Evolutionary conservation across 1,140 invertebrate species (phyloP), one percentile per base, ranked within the genome.

Genomic region (Drosophila arizonae): DNA sequence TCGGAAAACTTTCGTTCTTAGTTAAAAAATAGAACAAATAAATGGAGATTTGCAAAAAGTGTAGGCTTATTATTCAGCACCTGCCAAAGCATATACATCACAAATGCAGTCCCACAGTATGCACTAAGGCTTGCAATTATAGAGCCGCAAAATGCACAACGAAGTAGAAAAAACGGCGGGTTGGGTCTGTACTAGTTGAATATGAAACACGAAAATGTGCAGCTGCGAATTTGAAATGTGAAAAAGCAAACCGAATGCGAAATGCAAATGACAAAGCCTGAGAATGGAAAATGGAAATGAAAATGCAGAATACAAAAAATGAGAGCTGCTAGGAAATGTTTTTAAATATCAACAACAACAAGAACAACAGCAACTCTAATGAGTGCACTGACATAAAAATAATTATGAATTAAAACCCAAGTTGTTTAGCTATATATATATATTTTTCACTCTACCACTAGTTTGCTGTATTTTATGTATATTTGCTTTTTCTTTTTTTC

Each of bases 361-460:
- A 46, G 11, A 10, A 46, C 17, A 64, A 56, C 46, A 71, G 57
- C 45, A 87, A 78, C 72, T 79, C 84, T 87, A 87, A 87, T 87
- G 84, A 87, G 79, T 82, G 76, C 79, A 73, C 82, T 88, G 82
- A 88, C 82, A 87, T 88, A 87, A 88, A 87, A 87, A 87, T 87
- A 87, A 87, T 87, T 87, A 88, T 87, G 79, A 87, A 88, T 87
- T 87, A 87, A 88, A 88, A 72, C 63, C 79, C 72, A 79, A 88
- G 79, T 87, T 86, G 84, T 68, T 82, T 52, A 69, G 84, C 52
- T 51, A 48, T 71, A 60, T 73, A 48, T 68, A 48, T 71, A 55
- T 73, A 48, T 68, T 64, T 72, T 63, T 52, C 39, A 33, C 26
- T 39, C 66, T 70, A 62, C 45, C 62, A 11, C 17, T n/a, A n/a